phyloP scores from a whole-genome alignment of 1,140 invertebrate genomes.

The Solenopsis fugax region DNA sequence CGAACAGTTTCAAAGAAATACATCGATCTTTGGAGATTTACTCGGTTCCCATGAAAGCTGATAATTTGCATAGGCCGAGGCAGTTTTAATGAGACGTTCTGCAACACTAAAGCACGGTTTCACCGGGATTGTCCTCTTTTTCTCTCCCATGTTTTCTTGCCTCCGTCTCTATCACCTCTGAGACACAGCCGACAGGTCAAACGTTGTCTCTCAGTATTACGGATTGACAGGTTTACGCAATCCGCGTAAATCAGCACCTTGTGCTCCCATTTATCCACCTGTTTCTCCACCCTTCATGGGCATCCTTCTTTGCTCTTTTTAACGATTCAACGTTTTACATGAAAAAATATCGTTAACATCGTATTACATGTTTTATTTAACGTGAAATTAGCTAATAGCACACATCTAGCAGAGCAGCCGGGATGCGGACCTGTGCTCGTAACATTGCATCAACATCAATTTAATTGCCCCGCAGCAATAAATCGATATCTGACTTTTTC shows the following conservation, averaged over 20 bases:
- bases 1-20: neutral
- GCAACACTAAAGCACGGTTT: neutral
- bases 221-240: constrained; percentile 8
- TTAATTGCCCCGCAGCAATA: constrained; percentile 38
- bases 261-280: neutral
- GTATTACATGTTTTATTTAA: neutral
- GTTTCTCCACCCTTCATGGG: neutral
- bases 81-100: constrained; percentile 12
- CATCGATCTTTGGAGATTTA: neutral
- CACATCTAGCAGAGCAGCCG: no score
- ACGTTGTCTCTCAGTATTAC: neutral
- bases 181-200: neutral
- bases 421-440: neutral
- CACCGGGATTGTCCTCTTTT: no score
- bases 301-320: neutral
- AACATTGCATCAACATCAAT: constrained; percentile 9
- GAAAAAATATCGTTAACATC: constrained; percentile 21
- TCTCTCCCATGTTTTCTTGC: neutral
- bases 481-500: constrained; percentile 41
- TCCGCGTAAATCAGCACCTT: constrained; percentile 3
- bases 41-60: neutral
- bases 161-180: neutral
- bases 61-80: constrained; percentile 20
- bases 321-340: neutral
- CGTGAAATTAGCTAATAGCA: constrained; percentile 7